Conservation (phyloP, 2,113 vertebrate species). For the Prunella fulvescens region DNA sequence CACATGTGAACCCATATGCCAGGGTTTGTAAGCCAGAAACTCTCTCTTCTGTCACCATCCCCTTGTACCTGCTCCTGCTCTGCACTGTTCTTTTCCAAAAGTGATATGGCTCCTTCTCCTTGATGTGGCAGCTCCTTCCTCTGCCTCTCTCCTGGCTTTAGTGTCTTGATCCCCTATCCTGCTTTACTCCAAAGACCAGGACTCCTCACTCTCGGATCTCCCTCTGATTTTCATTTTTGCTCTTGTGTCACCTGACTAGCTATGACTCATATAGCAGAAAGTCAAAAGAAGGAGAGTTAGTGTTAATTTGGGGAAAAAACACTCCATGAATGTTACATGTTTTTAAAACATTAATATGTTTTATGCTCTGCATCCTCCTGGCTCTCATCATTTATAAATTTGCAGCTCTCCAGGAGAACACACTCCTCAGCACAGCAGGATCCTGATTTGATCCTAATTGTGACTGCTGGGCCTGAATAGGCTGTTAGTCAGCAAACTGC, state of each 20-base stretch:
- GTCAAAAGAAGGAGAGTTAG: neutral
- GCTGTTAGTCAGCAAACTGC: neutral
- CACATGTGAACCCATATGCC: rapidly evolving
- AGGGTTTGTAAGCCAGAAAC: neutral
- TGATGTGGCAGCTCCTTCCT: neutral
- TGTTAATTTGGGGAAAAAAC: neutral
- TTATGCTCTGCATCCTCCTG: neutral
- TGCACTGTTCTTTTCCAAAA: neutral
- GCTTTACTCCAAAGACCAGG: neutral
- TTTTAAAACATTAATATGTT: neutral
- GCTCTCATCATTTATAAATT: neutral
- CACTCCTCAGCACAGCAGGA: neutral
- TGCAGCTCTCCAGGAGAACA: neutral
- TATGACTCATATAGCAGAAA: neutral
- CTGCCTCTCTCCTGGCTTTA: neutral
- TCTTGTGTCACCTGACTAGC: neutral
- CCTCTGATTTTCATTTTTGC: neutral
- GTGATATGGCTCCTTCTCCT: rapidly evolving
- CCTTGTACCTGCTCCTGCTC: neutral
- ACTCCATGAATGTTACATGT: neutral
- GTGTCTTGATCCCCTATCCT: neutral
- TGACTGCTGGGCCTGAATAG: neutral
- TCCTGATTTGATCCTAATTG: neutral
- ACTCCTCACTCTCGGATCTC: neutral
- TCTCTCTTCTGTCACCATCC: neutral